Evolutionary conservation across 1,140 invertebrate species (phyloP), one percentile per base, ranked within the genome.

Genomic region (Eueides isabella): DNA sequence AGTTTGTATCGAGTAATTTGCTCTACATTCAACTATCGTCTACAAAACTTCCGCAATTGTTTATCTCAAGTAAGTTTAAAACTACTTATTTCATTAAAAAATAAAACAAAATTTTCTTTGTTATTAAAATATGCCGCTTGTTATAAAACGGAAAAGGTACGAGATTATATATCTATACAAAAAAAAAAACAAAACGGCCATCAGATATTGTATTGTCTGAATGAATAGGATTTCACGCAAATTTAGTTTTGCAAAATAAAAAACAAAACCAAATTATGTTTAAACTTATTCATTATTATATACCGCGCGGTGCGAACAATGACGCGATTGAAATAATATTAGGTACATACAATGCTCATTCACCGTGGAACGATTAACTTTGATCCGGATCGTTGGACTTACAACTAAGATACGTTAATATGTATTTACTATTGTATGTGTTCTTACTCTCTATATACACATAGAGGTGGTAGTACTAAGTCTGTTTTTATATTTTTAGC

Each of bases 261-360:
- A 16, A 5, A 14, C 62, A 71, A 33, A 30, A 23, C 61, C n/a
- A 30, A 71, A 71, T 71, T 30, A 64, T 28, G 61, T 35, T 65
- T 19, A 30, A 41, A 41, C 61, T 35, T 64, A 62, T 71, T 44
- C 31, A 64, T 55, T 55, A 55, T 71, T 64, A 71, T 30, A 64
- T 12, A 61, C 26, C 16, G 12, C 19, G 66, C 4, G 29, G 14
- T 41, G 31, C 61, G 61, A 63, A 71, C 68, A 71, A 71, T 71
- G 61, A 29, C 30, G 33, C 26, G 61, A 71, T 71, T 41, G 68
- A 33, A 63, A 71, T 44, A 71, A 71, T 71, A 71, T 71, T 63
- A 62, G 68, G 61, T 63, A 70, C 61, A 28, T 63, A 70, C 61
- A 35, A 33, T 71, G 68, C 41, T 71, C 61, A 63, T 63, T 62